Conservation (phyloP, 2,888 invertebrate genomes). For the Cryptocephalus moraei region DNA sequence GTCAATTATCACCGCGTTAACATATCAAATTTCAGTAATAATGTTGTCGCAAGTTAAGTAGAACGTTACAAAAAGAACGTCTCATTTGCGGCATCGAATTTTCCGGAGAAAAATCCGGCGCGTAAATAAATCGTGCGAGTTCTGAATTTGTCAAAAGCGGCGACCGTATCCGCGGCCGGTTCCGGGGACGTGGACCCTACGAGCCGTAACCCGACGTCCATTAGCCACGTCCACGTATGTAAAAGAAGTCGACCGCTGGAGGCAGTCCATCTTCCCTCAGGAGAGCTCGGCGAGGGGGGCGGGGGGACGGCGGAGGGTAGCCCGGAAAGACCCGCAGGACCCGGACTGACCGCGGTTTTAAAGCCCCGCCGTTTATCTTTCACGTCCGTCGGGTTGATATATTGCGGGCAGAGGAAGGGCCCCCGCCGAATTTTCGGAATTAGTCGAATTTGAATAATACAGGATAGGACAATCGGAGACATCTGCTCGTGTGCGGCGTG, state of each 20-base stretch:
- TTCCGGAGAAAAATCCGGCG: not conserved
- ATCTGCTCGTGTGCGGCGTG: no score
- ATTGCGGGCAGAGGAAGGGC: slow-evolving; percentile 1
- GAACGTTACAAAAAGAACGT: not conserved
- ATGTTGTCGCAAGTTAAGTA: no score
- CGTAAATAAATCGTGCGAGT: not conserved
- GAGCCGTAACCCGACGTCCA: not conserved
- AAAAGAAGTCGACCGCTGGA: slow-evolving; percentile 6
- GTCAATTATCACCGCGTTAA: no score
- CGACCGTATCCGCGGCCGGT: no score
- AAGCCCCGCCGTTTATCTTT: slow-evolving; percentile 16
- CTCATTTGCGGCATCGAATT: not conserved
- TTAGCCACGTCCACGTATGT: slow-evolving; percentile 8
- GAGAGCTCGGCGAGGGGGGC: no score
- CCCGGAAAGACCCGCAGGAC: slow-evolving; percentile 4
- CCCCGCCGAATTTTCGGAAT: not conserved
- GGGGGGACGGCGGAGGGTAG: not conserved
- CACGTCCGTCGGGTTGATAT: slow-evolving; percentile 11
- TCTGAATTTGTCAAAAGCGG: no score
- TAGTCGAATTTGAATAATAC: no score
- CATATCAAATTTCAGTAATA: no score
- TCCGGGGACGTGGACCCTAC: no score
- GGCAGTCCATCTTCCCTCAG: slow-evolving; percentile 16
- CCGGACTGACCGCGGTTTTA: slow-evolving; percentile 13
- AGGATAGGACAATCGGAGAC: no score